phyloP scores from a whole-genome alignment of 2,113 vertebrate genomes.

The Lepus timidus region DNA sequence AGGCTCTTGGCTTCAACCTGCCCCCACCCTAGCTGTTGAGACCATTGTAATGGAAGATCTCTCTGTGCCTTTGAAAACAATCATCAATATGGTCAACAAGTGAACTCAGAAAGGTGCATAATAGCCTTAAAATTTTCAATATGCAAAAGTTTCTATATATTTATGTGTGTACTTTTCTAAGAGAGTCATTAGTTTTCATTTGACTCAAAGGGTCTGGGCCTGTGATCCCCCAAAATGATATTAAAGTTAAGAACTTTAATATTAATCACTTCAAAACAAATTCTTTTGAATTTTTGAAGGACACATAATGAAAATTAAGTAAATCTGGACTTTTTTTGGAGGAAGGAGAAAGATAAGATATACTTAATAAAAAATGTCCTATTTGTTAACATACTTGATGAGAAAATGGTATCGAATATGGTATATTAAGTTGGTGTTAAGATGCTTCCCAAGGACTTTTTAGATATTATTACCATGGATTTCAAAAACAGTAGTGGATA shows the following conservation, averaged over 20 bases:
- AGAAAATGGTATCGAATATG: slow-evolving; percentile 41
- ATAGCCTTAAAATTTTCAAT: background rate
- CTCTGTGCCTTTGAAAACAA: no score
- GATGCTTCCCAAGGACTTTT: slow-evolving; percentile 30
- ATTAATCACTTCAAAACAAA: background rate
- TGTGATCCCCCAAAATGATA: background rate
- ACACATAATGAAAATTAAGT: slow-evolving; percentile 22
- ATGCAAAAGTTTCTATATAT: slow-evolving; percentile 11
- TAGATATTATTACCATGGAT: slow-evolving; percentile 12
- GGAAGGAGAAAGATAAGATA: background rate
- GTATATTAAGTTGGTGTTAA: slow-evolving; percentile 26
- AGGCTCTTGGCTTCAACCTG: no score
- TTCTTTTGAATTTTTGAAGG: background rate
- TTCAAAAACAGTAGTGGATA: slow-evolving; percentile 25
- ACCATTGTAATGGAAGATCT: no score
- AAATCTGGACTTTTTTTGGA: background rate
- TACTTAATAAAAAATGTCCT: background rate
- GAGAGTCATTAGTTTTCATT: slow-evolving; percentile 6
- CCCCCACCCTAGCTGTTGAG: no score
- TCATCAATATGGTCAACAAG: background rate
- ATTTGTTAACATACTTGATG: slow-evolving; percentile 9
- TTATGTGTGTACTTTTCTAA: background rate
- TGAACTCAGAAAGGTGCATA: background rate
- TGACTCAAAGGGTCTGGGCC: background rate
- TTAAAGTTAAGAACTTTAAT: background rate